phyloP scores from a whole-genome alignment of 2,113 vertebrate genomes.

The Abramis brama region DNA sequence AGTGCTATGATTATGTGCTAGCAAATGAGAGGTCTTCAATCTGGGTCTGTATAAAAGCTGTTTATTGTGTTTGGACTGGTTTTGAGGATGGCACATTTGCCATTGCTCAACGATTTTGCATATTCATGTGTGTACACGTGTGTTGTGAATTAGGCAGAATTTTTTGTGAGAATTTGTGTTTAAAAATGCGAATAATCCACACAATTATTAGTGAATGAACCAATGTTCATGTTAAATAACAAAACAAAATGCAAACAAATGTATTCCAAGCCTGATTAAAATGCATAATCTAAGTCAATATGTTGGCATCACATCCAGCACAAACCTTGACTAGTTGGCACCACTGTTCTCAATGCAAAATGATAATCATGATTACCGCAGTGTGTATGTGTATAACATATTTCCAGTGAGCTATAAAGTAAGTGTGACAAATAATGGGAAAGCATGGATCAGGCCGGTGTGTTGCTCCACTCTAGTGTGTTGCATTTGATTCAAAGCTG shows the following conservation, averaged over 20 bases:
- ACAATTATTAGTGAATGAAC: no score
- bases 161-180: no score
- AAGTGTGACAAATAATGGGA: background rate
- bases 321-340: background rate
- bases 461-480: constrained; percentile 47
- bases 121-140: background rate
- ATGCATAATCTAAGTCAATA: background rate
- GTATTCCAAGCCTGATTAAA: background rate
- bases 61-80: background rate
- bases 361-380: background rate
- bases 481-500: constrained; percentile 59
- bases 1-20: background rate
- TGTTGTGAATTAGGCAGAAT: no score
- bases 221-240: background rate
- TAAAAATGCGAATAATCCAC: no score
- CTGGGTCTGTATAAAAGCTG: background rate
- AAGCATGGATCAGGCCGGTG: constrained; percentile 12
- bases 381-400: background rate
- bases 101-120: background rate
- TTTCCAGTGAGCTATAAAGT: background rate
- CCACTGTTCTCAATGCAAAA: background rate
- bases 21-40: no score
- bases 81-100: background rate
- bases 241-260: background rate
- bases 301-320: background rate